phyloP scores from a whole-genome alignment of 2,888 invertebrate genomes.

The Orthonevra nobilis region DNA sequence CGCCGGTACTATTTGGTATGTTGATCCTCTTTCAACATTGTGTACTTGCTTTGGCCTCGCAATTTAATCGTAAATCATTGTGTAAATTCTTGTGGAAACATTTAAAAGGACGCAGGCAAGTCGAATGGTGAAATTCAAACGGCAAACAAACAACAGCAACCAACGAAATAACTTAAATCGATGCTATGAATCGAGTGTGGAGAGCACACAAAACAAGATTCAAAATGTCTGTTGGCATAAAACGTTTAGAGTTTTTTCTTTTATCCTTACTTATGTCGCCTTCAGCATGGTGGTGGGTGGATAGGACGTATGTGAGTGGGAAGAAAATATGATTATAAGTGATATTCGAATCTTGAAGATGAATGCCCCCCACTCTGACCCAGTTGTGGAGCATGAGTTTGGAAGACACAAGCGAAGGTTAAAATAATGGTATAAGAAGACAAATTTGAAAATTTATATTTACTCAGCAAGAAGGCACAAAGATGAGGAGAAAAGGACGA shows the following conservation, averaged over 20 bases:
- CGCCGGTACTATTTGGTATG: not conserved
- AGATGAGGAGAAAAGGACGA: slow-evolving; percentile 9
- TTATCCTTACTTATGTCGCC: too few relatives aligned
- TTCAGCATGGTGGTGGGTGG: too few relatives aligned
- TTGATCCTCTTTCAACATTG: not conserved
- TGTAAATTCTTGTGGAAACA: slow-evolving; percentile 44
- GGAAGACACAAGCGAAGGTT: slow-evolving; percentile 7
- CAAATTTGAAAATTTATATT: slow-evolving; percentile 30
- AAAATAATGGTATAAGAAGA: slow-evolving; percentile 28
- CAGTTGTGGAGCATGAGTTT: slow-evolving; percentile 7
- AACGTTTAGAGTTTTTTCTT: slow-evolving; percentile 26
- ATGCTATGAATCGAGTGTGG: slow-evolving; percentile 18
- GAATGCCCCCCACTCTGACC: slow-evolving; percentile 21
- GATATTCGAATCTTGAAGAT: slow-evolving; percentile 44
- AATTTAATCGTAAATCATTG: slow-evolving; percentile 54
- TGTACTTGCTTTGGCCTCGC: not conserved
- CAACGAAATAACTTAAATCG: slow-evolving; percentile 36
- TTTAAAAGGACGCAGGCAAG: slow-evolving; percentile 28
- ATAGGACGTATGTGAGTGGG: slow-evolving; percentile 17
- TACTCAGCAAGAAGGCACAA: slow-evolving; percentile 10
- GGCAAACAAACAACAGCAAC: slow-evolving; percentile 45
- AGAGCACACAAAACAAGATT: not conserved
- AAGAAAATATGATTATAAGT: slow-evolving; percentile 52
- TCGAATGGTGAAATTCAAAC: slow-evolving; percentile 47
- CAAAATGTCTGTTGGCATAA: slow-evolving; percentile 25